Percentiles rank a stretch among this genome's conserved stretches.
phyloP scores from a whole-genome alignment of 1,140 invertebrate genomes.

The Drosophila kepulauana region DNA sequence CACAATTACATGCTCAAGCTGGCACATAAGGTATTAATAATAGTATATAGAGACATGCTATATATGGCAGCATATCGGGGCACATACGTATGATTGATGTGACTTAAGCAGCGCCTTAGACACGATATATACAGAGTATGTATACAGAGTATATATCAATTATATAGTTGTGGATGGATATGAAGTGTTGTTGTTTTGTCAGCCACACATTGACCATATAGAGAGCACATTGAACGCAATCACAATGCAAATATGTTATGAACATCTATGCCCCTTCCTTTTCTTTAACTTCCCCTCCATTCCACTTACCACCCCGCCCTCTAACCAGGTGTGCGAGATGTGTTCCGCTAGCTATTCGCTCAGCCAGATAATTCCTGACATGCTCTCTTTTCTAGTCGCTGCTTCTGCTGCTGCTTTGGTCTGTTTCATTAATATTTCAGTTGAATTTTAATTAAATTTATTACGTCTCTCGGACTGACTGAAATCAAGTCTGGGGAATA shows the following conservation, averaged over 20 bases:
- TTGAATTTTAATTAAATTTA: slow-evolving; percentile 10
- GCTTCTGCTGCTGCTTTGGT: background rate
- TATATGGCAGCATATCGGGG: too few species aligned
- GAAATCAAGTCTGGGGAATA: too few species aligned
- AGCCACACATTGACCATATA: slow-evolving; percentile 12
- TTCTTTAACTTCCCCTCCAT: too few species aligned
- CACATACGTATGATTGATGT: too few species aligned
- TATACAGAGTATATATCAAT: background rate
- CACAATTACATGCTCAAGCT: slow-evolving; percentile 1
- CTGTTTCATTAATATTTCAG: slow-evolving; percentile 55
- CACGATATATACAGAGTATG: background rate
- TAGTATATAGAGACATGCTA: too few species aligned
- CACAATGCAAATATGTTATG: slow-evolving; percentile 14
- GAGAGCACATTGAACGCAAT: slow-evolving; percentile 32
- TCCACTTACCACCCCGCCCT: too few species aligned
- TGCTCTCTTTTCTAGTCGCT: background rate
- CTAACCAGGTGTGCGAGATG: background rate
- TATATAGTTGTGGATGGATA: background rate
- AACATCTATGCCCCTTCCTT: background rate
- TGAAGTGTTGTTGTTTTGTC: background rate
- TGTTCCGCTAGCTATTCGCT: background rate
- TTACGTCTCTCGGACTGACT: too few species aligned
- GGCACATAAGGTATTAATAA: background rate
- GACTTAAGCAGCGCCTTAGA: too few species aligned
- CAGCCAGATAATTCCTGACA: background rate